Conservation (phyloP, 2,113 vertebrate genomes). For the Mesocricetus auratus region DNA sequence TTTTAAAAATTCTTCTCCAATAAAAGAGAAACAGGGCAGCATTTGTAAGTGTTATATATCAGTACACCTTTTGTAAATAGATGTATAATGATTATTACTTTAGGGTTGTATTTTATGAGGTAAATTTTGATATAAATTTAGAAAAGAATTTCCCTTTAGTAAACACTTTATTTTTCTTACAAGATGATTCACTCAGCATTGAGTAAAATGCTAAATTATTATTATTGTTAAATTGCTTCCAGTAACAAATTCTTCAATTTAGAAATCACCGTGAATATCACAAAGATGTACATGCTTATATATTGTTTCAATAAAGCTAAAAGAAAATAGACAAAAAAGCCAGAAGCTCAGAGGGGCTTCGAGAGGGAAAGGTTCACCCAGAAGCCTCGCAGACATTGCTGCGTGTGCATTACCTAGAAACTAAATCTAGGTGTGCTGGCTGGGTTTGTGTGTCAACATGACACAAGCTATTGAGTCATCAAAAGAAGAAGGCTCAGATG, state of each 20-base stretch:
- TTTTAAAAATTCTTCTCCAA: constrained; percentile 17
- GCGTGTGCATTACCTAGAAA: not conserved
- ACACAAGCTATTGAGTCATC: no score
- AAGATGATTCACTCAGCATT: not conserved
- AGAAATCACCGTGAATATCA: not conserved
- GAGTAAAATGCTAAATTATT: not conserved
- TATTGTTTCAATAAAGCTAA: not conserved
- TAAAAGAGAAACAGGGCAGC: not conserved
- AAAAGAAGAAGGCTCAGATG: not conserved
- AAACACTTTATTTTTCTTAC: not conserved
- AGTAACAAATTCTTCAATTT: not conserved
- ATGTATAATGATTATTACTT: not conserved
- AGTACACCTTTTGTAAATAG: not conserved
- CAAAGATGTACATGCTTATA: not conserved
- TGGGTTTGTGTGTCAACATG: no score
- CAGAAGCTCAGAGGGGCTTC: constrained; percentile 58
- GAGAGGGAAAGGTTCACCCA: not conserved
- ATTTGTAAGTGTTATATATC: not conserved
- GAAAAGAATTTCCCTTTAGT: no score
- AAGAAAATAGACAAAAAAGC: constrained; percentile 20
- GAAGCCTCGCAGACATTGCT: not conserved
- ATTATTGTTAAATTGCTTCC: not conserved
- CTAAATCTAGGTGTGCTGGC: not conserved
- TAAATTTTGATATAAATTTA: not conserved
- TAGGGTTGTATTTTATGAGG: not conserved